These are phyloP conservation scores for Druceiella hillmani DNA, from an alignment of 2,888 invertebrate genomes.

Conservation along the genomic window DNA sequence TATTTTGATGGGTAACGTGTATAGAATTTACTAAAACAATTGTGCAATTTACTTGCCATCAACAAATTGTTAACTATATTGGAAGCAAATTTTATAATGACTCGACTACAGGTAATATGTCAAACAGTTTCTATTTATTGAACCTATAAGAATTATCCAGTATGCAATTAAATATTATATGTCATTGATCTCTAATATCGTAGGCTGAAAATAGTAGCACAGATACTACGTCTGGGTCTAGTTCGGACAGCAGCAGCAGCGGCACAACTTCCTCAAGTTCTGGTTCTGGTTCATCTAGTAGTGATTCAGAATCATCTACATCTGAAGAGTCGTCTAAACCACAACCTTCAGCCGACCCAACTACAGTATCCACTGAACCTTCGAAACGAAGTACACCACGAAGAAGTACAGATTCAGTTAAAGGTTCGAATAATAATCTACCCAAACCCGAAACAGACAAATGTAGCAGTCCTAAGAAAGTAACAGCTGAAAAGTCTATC, in stretches of 20 bases:
- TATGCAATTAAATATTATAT: no score
- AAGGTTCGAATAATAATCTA: slow-evolving; percentile 32
- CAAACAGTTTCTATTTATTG: no score
- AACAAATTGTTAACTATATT: no score
- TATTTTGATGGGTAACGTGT: no score
- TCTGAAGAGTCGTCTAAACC: slow-evolving; percentile 36
- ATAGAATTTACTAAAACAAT: no score
- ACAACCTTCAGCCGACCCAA: slow-evolving; percentile 25
- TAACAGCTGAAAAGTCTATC: slow-evolving; percentile 12
- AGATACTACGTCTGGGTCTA: slow-evolving; percentile 60
- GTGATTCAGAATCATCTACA: slow-evolving; percentile 65
- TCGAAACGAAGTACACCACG: slow-evolving; percentile 10
- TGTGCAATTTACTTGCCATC: no score
- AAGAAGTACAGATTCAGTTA: background rate
- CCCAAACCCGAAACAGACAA: background rate
- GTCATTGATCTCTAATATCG: no score
- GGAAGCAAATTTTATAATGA: no score
- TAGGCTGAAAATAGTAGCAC: slow-evolving; percentile 56
- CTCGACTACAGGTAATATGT: no score
- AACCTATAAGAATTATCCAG: no score
- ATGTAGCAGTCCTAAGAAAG: background rate
- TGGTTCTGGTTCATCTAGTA: slow-evolving; percentile 63
- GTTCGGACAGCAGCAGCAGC: slow-evolving; percentile 64
- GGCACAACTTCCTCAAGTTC: slow-evolving; percentile 66
- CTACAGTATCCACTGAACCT: slow-evolving; percentile 20